A percentile compares a stretch with the other conserved stretches of the same genome.
phyloP scores from a whole-genome alignment of 2,888 invertebrate genomes.

The Spodoptera littoralis region DNA sequence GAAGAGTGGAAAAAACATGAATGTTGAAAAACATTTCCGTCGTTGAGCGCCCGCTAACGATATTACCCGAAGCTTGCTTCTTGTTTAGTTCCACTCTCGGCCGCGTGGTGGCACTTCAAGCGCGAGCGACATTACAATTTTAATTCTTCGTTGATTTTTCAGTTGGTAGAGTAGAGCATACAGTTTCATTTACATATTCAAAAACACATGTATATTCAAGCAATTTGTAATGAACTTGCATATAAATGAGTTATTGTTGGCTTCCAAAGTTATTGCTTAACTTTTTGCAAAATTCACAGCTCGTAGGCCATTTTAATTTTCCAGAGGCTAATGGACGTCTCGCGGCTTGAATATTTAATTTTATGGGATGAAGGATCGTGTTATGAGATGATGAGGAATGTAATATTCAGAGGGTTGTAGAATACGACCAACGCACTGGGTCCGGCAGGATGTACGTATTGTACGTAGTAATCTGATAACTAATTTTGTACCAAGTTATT shows the following conservation, averaged over 20 bases:
- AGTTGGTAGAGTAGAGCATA: conserved; percentile 8
- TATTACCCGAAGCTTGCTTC: conserved; percentile 31
- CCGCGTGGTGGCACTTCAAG: conserved; percentile 6
- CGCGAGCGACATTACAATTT: conserved; percentile 31
- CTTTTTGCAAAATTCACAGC: conserved; percentile 43
- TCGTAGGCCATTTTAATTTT: conserved; percentile 40
- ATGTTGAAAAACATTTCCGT: conserved; percentile 19
- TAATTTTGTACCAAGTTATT: too few relatives aligned
- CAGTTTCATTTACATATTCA: neutral
- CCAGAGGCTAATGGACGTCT: conserved; percentile 26
- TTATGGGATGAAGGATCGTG: conserved; percentile 22
- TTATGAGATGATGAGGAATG: conserved; percentile 38
- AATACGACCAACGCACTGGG: neutral
- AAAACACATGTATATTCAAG: conserved; percentile 11
- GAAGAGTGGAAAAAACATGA: conserved; percentile 14
- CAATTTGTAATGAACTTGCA: conserved; percentile 32
- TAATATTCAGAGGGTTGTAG: conserved; percentile 31
- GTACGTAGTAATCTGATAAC: too few relatives aligned
- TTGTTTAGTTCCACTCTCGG: conserved; percentile 17
- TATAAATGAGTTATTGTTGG: conserved; percentile 32
- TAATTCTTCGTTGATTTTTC: conserved; percentile 25
- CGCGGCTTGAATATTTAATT: conserved; percentile 37
- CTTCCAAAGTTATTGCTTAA: conserved; percentile 26
- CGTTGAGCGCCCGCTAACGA: conserved; percentile 30
- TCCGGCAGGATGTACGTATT: neutral